Percentiles rank a stretch among this genome's conserved stretches.
Evolutionary conservation across 2,888 invertebrate species (phyloP).

Genomic region (Andrena marginata): DNA sequence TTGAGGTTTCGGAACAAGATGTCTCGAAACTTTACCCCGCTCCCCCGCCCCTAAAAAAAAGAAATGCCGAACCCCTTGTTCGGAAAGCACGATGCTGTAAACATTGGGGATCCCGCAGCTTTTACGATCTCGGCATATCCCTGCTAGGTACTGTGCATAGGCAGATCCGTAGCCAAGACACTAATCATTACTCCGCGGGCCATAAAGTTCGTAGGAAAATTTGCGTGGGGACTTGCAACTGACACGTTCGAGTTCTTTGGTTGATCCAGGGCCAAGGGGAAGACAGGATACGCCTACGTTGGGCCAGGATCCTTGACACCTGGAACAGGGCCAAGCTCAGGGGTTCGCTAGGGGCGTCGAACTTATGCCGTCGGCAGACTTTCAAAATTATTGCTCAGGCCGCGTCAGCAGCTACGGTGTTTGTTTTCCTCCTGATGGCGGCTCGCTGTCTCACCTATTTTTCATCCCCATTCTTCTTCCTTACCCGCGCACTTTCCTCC

Average conservation of each 20-base stretch:
- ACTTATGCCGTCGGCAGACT: conserved; percentile 82
- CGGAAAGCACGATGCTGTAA: too few species aligned
- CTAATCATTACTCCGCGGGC: conserved; percentile 11
- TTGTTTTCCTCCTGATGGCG: conserved; percentile 77
- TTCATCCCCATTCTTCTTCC: conserved; percentile 16
- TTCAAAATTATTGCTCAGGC: conserved; percentile 81
- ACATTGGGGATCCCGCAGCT: too few species aligned
- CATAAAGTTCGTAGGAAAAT: conserved; percentile 54
- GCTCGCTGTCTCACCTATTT: conserved; percentile 55
- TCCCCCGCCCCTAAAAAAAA: too few species aligned
- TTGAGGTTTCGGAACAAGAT: too few species aligned
- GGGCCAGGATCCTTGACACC: conserved; percentile 81
- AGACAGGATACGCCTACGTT: conserved; percentile 74
- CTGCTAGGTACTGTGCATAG: too few species aligned
- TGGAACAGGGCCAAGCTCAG: conserved; percentile 81
- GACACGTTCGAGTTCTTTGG: conserved; percentile 63
- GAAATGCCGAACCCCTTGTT: too few species aligned
- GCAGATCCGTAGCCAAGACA: background rate
- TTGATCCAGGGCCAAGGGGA: conserved; percentile 73
- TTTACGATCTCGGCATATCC: too few species aligned
- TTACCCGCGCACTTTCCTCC: background rate
- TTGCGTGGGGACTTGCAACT: conserved; percentile 62
- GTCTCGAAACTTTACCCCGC: too few species aligned
- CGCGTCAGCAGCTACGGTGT: conserved; percentile 81
- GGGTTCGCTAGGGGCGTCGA: conserved; percentile 74